phyloP scores from a whole-genome alignment of 1,140 invertebrate species.

The Lethrus apterus region DNA sequence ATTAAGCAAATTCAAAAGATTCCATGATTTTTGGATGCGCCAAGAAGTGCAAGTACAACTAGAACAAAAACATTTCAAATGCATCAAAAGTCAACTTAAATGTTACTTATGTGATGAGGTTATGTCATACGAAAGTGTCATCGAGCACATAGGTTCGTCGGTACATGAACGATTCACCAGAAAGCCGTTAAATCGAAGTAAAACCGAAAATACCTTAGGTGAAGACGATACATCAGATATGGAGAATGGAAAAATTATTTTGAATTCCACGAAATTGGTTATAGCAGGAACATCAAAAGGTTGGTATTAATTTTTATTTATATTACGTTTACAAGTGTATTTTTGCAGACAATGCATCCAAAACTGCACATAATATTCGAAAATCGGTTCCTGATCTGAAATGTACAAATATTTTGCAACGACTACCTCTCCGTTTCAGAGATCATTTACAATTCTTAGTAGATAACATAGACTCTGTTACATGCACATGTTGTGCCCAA shows the following conservation, averaged over 20 bases:
- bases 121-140: background rate
- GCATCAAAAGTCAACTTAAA: conserved; percentile 6
- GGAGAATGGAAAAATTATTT: too few species aligned
- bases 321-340: background rate
- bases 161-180: background rate
- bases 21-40: background rate
- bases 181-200: background rate
- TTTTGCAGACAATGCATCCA: background rate
- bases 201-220: background rate
- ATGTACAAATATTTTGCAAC: background rate
- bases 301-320: background rate
- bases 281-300: background rate
- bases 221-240: background rate
- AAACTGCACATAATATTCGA: background rate
- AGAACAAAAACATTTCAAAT: conserved; percentile 2
- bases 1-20: background rate
- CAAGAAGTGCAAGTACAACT: background rate
- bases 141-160: background rate
- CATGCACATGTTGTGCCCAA: background rate
- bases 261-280: background rate
- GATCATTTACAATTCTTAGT: background rate
- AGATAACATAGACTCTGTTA: background rate
- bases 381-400: background rate
- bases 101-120: background rate
- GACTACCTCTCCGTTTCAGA: background rate